Evolutionary conservation across 1,140 invertebrate species (phyloP).

Genomic region (Bombyx mandarina): DNA sequence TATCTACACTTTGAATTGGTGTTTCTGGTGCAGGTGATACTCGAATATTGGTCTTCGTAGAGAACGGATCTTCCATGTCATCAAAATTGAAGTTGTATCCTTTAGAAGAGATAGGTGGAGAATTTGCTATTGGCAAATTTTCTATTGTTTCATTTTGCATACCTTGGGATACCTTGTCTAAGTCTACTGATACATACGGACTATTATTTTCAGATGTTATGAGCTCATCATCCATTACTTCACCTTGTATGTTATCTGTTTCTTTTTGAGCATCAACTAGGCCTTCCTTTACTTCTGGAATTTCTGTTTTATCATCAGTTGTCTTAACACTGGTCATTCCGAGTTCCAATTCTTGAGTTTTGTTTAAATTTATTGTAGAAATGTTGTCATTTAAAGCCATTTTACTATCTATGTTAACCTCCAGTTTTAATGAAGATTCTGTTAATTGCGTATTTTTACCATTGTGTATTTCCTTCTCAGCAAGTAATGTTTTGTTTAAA

Average conservation of each 20-base stretch:
- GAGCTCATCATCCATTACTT: slow-evolving; percentile 27
- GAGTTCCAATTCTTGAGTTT: too few relatives aligned
- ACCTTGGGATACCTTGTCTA: slow-evolving; percentile 12
- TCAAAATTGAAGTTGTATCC: slow-evolving; percentile 59
- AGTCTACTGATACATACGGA: slow-evolving; percentile 31
- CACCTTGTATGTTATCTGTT: not conserved
- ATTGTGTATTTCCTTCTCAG: too few relatives aligned
- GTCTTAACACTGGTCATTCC: too few relatives aligned
- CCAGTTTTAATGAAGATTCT: too few relatives aligned
- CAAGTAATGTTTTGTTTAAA: too few relatives aligned
- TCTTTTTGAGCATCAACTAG: not conserved
- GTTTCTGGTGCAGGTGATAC: slow-evolving; percentile 32
- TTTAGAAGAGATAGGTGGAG: slow-evolving; percentile 36
- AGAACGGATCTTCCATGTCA: slow-evolving; percentile 54
- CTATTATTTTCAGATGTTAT: slow-evolving; percentile 36
- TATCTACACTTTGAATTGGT: slow-evolving; percentile 8
- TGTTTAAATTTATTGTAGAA: too few relatives aligned
- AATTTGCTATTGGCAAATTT: slow-evolving; percentile 17
- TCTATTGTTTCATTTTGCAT: slow-evolving; percentile 16
- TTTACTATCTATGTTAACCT: too few relatives aligned
- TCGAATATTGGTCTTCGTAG: slow-evolving; percentile 49
- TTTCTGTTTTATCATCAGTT: too few relatives aligned
- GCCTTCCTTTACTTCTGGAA: not conserved
- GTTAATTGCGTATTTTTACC: too few relatives aligned
- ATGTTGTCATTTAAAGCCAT: too few relatives aligned